Conservation (phyloP, 2,113 vertebrate species). For the Silurus glanis region DNA sequence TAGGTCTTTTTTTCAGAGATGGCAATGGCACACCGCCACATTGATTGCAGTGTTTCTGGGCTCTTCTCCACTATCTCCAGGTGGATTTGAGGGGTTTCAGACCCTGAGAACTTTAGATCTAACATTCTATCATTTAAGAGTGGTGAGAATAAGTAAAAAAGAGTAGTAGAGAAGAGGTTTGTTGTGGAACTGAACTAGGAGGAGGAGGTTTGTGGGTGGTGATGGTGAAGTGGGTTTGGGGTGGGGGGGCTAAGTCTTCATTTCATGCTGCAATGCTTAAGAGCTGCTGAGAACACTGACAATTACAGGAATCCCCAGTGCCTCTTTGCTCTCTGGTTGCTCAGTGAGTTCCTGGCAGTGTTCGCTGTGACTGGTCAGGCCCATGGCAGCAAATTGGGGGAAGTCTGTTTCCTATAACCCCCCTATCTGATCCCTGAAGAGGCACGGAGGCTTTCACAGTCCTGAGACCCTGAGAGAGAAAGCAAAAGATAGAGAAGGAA, state of each 20-base stretch:
- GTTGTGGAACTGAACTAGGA: conserved; percentile 33
- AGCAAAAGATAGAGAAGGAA: background rate
- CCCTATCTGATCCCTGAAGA: conserved; percentile 64
- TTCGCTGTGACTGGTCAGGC: conserved; percentile 70
- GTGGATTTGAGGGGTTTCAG: conserved; percentile 53
- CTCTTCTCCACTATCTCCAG: conserved; percentile 61
- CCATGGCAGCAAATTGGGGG: conserved; percentile 73
- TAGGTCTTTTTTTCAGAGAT: conserved; percentile 53
- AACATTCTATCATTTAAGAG: conserved; percentile 59
- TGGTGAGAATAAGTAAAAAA: background rate
- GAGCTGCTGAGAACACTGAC: conserved; percentile 76
- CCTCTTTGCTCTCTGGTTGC: conserved; percentile 78
- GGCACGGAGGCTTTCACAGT: conserved; percentile 61
- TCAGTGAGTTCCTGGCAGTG: conserved; percentile 70
- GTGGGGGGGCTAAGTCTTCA: conserved; percentile 67
- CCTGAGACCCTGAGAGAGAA: conserved; percentile 63
- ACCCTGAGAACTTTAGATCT: conserved; percentile 67
- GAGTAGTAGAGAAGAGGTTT: conserved; percentile 22
- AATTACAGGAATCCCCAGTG: conserved; percentile 79
- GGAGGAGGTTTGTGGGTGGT: conserved; percentile 59
- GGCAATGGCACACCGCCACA: conserved; percentile 47
- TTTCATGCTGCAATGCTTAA: conserved; percentile 73
- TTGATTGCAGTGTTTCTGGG: conserved; percentile 62
- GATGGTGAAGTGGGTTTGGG: conserved; percentile 64
- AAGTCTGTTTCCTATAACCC: conserved; percentile 74